Conservation (phyloP, 1,140 invertebrate genomes). For the Aphis gossypii region DNA sequence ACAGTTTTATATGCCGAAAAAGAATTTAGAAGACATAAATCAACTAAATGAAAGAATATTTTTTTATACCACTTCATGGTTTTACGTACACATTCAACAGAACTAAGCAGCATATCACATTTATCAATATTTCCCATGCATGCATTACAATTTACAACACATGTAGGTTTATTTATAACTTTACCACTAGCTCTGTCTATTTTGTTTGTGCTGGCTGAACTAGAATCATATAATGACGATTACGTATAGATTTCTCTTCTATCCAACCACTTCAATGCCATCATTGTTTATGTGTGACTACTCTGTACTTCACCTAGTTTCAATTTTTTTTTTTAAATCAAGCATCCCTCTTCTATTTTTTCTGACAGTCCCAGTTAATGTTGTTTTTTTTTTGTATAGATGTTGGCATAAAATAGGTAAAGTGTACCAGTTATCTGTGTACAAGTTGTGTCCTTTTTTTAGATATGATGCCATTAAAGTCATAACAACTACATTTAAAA, state of each 20-base stretch:
- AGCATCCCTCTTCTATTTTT: slow-evolving; percentile 62
- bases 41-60: slow-evolving; percentile 7
- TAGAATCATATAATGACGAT: slow-evolving; percentile 56
- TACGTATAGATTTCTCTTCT: slow-evolving; percentile 61
- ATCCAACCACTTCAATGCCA: slow-evolving; percentile 61
- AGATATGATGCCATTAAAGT: not conserved
- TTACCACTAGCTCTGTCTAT: not conserved
- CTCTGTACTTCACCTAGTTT: slow-evolving; percentile 59
- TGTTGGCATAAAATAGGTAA: not conserved
- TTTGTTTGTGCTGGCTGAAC: not conserved
- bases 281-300: slow-evolving; percentile 36
- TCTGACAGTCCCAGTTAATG: slow-evolving; percentile 62
- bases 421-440: slow-evolving; percentile 13
- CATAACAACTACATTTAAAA: slow-evolving; percentile 7
- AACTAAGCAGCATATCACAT: not conserved
- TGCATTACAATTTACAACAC: not conserved
- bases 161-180: not conserved
- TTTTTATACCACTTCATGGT: not conserved
- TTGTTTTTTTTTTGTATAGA: slow-evolving; percentile 60
- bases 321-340: slow-evolving; percentile 60
- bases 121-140: not conserved
- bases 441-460: not conserved
- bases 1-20: not conserved
- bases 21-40: slow-evolving; percentile 8
- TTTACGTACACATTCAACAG: not conserved